These are phyloP conservation scores for Threskiornis aethiopicus DNA, from an alignment of 2,797 vertebrate genomes.

Conservation along the genomic window DNA sequence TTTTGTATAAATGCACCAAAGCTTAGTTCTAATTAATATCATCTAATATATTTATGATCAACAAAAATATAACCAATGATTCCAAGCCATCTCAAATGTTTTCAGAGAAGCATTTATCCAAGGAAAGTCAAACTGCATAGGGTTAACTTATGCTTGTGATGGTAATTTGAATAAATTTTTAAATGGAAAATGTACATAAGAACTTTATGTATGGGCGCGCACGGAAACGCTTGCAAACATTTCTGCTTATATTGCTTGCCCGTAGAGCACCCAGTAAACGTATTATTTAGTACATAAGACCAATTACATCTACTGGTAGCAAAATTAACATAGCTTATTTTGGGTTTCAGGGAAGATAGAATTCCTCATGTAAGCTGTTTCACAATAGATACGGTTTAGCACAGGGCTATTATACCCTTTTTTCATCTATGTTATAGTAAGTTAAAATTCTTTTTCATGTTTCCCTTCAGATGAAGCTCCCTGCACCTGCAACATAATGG, in stretches of 20 bases:
- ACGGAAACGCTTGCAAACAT: not conserved
- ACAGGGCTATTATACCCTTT: not conserved
- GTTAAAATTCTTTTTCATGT: not conserved
- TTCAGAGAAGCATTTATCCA: slow-evolving; percentile 19
- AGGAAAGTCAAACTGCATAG: not conserved
- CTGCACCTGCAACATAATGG: not conserved
- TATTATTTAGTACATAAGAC: not conserved
- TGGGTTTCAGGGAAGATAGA: not conserved
- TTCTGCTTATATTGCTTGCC: not conserved
- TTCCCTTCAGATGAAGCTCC: not conserved
- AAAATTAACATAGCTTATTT: not conserved
- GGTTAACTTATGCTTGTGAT: slow-evolving; percentile 8
- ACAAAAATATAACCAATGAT: slow-evolving; percentile 8
- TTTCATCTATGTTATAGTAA: not conserved
- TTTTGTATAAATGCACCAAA: slow-evolving; percentile 13
- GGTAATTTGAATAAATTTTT: slow-evolving; percentile 13
- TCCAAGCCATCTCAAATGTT: not conserved
- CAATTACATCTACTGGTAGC: not conserved
- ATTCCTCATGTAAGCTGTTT: not conserved
- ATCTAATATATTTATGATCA: not conserved
- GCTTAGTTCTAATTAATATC: not conserved
- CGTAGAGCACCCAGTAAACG: not conserved
- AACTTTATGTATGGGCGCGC: not conserved
- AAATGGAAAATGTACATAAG: not conserved
- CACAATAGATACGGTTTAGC: not conserved